phyloP scores from a whole-genome alignment of 1,140 invertebrate genomes.

The Drosophila guanche region DNA sequence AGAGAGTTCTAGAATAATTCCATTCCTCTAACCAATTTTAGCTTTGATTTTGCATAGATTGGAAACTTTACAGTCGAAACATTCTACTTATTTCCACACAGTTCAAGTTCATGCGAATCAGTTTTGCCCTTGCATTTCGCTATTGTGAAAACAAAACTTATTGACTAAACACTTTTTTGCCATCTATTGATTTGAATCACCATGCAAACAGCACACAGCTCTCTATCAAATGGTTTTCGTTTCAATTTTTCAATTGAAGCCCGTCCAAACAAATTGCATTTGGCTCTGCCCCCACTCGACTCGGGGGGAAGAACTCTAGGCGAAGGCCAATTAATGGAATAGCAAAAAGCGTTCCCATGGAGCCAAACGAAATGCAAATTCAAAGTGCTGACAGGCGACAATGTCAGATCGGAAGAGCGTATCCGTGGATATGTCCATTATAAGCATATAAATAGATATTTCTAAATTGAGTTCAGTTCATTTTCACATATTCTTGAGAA shows the following conservation, averaged over 20 bases:
- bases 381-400: conserved; percentile 68
- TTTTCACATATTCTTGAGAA: conserved; percentile 40
- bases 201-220: conserved; percentile 25
- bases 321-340: conserved; percentile 66
- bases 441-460: conserved; percentile 42
- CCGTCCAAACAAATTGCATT: conserved; percentile 56
- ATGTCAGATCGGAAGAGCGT: conserved; percentile 18
- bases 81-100: too few relatives aligned
- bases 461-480: conserved; percentile 59
- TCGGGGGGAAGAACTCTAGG: conserved; percentile 8
- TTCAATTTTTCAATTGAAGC: conserved; percentile 51
- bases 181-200: conserved; percentile 61
- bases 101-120: neutral
- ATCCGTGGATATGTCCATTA: conserved; percentile 13
- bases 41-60: too few relatives aligned
- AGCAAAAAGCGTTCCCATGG: conserved; percentile 33
- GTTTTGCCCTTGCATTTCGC: neutral
- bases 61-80: too few relatives aligned
- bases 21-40: too few relatives aligned
- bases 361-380: conserved; percentile 42
- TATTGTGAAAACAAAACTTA: conserved; percentile 34
- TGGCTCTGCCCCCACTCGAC: conserved; percentile 5
- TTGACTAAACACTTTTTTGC: conserved; percentile 66
- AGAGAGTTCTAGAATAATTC: too few relatives aligned
- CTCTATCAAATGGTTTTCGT: conserved; percentile 9